phyloP scores from a whole-genome alignment of 2,113 vertebrate genomes.

The Rhodinocichla rosea region DNA sequence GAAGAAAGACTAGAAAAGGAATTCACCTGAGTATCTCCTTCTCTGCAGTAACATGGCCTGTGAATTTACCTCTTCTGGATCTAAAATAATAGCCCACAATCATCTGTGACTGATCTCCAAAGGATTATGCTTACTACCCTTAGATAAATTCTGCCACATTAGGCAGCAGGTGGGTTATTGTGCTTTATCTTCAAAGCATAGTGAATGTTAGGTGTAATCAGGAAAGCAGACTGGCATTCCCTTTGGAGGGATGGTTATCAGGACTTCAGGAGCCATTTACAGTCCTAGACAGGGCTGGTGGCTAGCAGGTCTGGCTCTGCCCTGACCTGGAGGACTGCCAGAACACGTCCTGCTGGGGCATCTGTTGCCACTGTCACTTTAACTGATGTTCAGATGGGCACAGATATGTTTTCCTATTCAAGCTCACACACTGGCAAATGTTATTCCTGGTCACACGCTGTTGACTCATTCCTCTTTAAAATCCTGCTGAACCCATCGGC shows the following conservation, averaged over 20 bases:
- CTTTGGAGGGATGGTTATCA: neutral
- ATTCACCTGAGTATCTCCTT: neutral
- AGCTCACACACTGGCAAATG: neutral
- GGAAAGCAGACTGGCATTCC: neutral
- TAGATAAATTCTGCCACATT: neutral
- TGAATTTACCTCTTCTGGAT: neutral
- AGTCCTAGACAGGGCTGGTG: neutral
- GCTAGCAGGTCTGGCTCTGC: neutral
- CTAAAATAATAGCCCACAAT: neutral
- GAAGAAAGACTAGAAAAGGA: neutral
- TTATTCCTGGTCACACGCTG: conserved; percentile 39
- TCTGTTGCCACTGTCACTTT: conserved; percentile 30
- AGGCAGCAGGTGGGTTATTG: neutral
- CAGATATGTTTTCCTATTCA: neutral
- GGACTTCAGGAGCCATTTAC: neutral
- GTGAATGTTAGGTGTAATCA: neutral
- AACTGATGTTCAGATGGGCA: conserved; percentile 6
- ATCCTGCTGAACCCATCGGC: conserved; percentile 29
- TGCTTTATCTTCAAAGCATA: neutral
- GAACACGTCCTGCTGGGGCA: neutral
- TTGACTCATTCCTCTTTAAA: conserved; percentile 47
- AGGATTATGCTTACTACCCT: neutral
- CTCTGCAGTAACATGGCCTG: neutral
- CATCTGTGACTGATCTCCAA: neutral
- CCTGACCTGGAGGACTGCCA: neutral